Conservation (phyloP, 2,113 vertebrate genomes). For the Aegithalos caudatus region DNA sequence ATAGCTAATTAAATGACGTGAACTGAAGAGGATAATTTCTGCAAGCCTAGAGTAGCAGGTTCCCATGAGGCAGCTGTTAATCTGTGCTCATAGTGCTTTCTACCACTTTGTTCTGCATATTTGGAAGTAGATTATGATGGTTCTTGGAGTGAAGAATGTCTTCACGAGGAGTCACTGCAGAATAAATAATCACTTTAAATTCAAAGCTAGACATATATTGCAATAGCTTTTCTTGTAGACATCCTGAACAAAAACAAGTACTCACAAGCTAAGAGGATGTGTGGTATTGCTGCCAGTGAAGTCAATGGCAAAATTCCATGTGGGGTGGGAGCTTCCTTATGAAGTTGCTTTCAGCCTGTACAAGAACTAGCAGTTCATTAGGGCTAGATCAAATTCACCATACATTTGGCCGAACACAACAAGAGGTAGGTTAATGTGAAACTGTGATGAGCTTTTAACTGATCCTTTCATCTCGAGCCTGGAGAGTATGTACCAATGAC, state of each 20-base stretch:
- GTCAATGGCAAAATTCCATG: neutral
- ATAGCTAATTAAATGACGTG: neutral
- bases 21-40: neutral
- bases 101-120: neutral
- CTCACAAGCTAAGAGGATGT: neutral
- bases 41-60: neutral
- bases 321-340: neutral
- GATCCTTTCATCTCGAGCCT: neutral
- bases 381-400: neutral
- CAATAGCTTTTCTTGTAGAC: neutral
- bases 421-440: neutral
- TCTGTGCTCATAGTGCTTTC: neutral
- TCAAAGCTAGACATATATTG: neutral
- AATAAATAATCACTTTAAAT: slow-evolving; percentile 3
- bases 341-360: neutral
- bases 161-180: neutral
- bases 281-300: neutral
- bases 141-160: neutral
- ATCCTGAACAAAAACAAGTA: neutral
- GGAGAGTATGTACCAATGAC: neutral
- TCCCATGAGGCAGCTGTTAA: neutral
- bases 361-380: neutral
- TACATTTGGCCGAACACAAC: neutral
- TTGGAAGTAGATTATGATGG: neutral
- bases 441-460: neutral